A percentile compares a stretch with the other conserved stretches of the same genome.
phyloP scores from a whole-genome alignment of 2,797 vertebrate genomes.

The Myoxocephalus aenaeus region DNA sequence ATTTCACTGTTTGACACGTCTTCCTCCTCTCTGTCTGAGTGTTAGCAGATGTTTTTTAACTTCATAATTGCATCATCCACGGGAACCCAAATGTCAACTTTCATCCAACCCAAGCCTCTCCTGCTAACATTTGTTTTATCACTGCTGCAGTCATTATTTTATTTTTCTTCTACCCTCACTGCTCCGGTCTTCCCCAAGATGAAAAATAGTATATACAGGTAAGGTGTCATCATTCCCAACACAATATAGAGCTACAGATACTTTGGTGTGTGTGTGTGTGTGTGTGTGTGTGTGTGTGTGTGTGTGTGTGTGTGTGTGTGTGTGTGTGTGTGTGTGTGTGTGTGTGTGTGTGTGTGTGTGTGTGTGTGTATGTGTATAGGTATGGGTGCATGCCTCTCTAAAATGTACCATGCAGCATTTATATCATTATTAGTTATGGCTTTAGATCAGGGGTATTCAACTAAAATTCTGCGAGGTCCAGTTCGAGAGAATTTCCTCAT shows the following conservation, averaged over 20 bases:
- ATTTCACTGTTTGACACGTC: background rate
- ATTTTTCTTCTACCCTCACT: background rate
- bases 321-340: background rate
- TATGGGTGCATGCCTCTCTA: background rate
- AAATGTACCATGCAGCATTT: slow-evolving; percentile 8
- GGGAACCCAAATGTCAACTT: background rate
- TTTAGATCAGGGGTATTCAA: too few species aligned
- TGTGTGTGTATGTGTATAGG: too few species aligned
- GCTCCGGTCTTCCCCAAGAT: slow-evolving; percentile 11
- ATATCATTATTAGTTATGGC: background rate
- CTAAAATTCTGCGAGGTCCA: too few species aligned
- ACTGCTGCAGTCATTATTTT: slow-evolving; percentile 4
- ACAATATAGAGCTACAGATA: background rate
- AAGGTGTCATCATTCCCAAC: slow-evolving; percentile 25
- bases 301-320: background rate
- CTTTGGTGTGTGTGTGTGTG: too few species aligned
- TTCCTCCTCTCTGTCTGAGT: background rate
- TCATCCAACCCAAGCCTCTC: background rate
- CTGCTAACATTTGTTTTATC: slow-evolving; percentile 27
- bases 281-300: too few species aligned
- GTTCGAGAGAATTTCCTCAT: too few species aligned
- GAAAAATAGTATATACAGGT: slow-evolving; percentile 6
- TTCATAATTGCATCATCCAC: slow-evolving; percentile 30
- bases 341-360: too few species aligned
- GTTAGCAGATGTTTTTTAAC: background rate